Conservation (phyloP, 2,113 vertebrate genomes). For the Shinisaurus crocodilurus region DNA sequence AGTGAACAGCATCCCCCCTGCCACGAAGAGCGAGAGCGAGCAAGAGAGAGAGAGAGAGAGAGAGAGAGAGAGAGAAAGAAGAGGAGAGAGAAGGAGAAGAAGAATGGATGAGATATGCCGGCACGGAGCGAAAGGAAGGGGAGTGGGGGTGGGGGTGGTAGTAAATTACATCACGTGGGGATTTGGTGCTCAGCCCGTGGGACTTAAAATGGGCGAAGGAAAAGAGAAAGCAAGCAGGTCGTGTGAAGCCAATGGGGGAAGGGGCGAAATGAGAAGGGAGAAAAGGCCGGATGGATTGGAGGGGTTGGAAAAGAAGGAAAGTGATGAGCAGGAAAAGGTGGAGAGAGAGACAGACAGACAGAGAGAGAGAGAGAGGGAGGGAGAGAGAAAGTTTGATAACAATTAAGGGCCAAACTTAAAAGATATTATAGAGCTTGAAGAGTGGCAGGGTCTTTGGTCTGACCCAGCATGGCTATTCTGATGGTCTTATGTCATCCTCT, state of each 20-base stretch:
- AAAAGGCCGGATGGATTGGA: background rate
- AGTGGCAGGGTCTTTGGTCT: no score
- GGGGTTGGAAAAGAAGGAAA: background rate
- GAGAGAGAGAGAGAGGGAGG: background rate
- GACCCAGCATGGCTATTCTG: no score
- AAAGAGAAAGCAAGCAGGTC: background rate
- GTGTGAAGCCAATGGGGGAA: no score
- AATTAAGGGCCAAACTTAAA: background rate
- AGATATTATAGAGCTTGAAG: no score
- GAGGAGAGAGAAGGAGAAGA: fast-evolving
- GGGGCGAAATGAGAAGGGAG: background rate
- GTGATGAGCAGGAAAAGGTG: background rate
- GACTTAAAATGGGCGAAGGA: background rate
- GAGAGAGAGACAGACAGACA: no score
- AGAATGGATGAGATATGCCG: background rate
- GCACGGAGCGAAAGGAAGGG: background rate
- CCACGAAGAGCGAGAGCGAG: background rate
- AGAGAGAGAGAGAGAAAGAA: background rate
- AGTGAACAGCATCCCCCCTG: conserved; percentile 95
- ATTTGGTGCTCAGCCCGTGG: background rate
- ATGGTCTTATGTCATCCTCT: no score
- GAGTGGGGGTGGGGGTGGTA: no score
- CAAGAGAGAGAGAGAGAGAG: no score
- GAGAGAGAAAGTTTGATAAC: background rate
- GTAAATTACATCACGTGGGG: background rate